Evolutionary conservation across 1,140 invertebrate genomes (phyloP).

Genomic region (Gryon sp.): DNA sequence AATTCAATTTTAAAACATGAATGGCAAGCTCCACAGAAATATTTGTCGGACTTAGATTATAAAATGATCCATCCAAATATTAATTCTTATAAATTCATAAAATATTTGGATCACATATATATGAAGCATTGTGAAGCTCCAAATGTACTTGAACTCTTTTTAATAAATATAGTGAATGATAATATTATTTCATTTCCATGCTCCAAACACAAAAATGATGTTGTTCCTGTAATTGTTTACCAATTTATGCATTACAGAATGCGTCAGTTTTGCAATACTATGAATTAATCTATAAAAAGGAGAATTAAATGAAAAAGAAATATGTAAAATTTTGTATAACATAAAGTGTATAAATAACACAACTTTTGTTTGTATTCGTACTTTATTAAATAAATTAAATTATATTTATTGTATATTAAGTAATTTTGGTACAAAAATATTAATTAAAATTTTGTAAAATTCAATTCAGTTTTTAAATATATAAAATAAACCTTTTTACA

Average conservation of each 20-base stretch:
- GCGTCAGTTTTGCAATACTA: constrained; percentile 7
- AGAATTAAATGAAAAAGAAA: constrained; percentile 15
- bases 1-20: neutral
- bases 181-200: constrained; percentile 5
- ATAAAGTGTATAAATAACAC: too few species aligned
- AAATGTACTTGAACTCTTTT: neutral
- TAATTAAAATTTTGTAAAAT: too few species aligned
- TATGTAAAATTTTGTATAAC: too few species aligned
- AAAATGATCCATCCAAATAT: constrained; percentile 4
- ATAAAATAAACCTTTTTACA: too few species aligned
- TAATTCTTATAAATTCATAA: constrained; percentile 10
- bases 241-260: constrained; percentile 5
- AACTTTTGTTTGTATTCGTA: too few species aligned
- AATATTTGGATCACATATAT: constrained; percentile 3
- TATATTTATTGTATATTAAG: too few species aligned
- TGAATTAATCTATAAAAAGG: constrained; percentile 6
- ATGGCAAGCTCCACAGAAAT: neutral
- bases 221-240: constrained; percentile 1
- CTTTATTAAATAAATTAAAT: too few species aligned
- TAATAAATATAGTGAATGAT: neutral
- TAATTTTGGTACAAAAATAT: too few species aligned
- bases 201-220: neutral
- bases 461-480: too few species aligned
- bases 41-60: neutral
- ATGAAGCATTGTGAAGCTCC: neutral